Conservation (phyloP, 2,113 vertebrate genomes). For the Otolemur garnettii region DNA sequence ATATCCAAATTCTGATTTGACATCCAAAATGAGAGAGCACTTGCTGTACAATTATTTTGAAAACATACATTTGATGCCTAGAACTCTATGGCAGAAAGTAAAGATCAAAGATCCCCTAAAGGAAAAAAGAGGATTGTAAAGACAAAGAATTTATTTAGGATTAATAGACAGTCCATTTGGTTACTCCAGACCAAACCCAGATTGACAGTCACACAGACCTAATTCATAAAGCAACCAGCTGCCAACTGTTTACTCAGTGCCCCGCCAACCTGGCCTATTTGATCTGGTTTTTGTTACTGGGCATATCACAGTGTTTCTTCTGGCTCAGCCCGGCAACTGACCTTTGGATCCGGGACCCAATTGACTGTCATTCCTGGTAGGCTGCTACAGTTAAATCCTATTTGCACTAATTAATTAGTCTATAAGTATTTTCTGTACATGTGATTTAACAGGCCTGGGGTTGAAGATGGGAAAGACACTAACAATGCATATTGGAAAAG, state of each 20-base stretch:
- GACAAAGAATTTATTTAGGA: conserved; percentile 33
- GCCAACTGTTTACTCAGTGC: neutral
- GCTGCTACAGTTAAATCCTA: conserved; percentile 1
- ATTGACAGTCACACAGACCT: neutral
- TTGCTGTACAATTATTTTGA: neutral
- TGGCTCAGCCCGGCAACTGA: conserved; percentile 40
- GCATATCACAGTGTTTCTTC: conserved; percentile 67
- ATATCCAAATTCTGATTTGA: neutral
- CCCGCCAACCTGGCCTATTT: neutral
- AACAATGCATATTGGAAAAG: neutral
- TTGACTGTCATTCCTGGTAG: conserved; percentile 77
- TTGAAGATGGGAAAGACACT: neutral
- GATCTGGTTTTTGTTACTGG: conserved; percentile 67
- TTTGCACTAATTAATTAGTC: neutral
- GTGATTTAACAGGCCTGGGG: neutral
- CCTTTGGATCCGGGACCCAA: conserved; percentile 72
- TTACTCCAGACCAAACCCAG: neutral
- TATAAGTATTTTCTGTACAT: neutral
- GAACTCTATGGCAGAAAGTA: neutral
- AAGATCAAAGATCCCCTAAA: conserved; percentile 32
- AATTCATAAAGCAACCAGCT: neutral
- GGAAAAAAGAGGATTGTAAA: conserved; percentile 23
- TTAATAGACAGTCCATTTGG: neutral
- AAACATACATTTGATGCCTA: neutral
- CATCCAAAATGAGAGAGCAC: conserved; percentile 17